Evolutionary conservation across 2,888 invertebrate species (phyloP), one percentile per base, ranked within the genome.

Genomic region (Aricia artaxerxes): DNA sequence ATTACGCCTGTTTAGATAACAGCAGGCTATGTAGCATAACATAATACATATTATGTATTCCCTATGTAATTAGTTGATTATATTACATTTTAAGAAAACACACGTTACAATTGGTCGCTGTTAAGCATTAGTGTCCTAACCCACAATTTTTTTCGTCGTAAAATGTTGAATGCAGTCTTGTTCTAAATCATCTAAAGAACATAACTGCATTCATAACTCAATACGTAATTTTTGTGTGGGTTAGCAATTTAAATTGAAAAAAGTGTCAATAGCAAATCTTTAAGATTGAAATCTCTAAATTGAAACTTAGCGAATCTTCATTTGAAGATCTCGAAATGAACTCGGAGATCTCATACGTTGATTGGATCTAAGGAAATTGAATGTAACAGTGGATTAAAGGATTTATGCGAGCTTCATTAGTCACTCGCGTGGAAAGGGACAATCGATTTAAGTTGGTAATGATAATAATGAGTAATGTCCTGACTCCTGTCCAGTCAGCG

Each of bases 401-500:
- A 69, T 69, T 69, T 35, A 69, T 69, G 69, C 16, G 35, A 38
- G 69, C 35, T 38, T 69, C 69, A 69, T 69, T 69, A 69, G 35
- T 69, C 69, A 69, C 5, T 69, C 24, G 35, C 38, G 35, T 69
- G 69, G 13, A 69, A 38, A 35, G 69, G 35, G 64, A 69, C 64
- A 69, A 69, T 69, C 35, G 69, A 69, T 69, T 69, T 35, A 69
- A 69, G 35, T 69, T 38, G 11, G 16, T 69, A 35, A 69, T 69
- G 69, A 35, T 38, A 13, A 69, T 16, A 69, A 38, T 16, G 69
- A 35, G 13, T 69, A 69, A 38, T 69, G 35, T 1, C 7, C 69
- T 69, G 69, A 5, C 35, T 1, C 7, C 69, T 69, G 69, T 13
- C 35, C 69, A 0, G 69, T 69, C 31, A 69, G 64, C 69, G 4